These are phyloP conservation scores for Aspidoscelis tigris DNA, from an alignment of 2,113 vertebrate genomes.

Conservation along the genomic window DNA sequence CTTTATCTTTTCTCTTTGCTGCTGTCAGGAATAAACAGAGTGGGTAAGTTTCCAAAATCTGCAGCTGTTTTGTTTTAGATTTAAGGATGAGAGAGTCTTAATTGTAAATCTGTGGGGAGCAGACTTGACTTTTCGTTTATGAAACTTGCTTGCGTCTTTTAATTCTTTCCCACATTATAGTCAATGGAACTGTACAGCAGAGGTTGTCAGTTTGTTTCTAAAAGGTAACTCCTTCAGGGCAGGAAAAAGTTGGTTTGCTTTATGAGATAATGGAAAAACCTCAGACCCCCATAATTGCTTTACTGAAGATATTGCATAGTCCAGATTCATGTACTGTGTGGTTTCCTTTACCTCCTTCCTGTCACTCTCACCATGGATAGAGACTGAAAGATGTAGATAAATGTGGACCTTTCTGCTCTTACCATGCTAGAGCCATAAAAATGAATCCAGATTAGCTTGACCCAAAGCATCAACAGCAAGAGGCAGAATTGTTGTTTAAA, in stretches of 20 bases:
- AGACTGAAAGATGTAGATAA: no score
- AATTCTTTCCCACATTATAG: slow-evolving; percentile 11
- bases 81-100: slow-evolving; percentile 27
- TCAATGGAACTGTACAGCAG: not conserved
- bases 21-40: slow-evolving; percentile 84
- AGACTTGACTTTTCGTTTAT: slow-evolving; percentile 25
- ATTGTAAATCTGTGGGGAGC: not conserved
- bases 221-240: not conserved
- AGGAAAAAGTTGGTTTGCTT: no score
- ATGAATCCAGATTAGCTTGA: no score
- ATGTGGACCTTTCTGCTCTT: no score
- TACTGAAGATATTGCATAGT: no score
- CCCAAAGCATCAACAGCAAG: not conserved
- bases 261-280: no score
- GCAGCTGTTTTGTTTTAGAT: slow-evolving; percentile 13
- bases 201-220: not conserved
- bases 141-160: slow-evolving; percentile 23
- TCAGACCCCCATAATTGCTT: no score
- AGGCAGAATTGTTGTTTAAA: not conserved
- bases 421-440: no score
- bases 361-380: no score
- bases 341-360: no score
- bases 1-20: slow-evolving; percentile 69
- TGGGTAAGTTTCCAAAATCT: slow-evolving; percentile 81
- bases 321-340: no score